These are phyloP conservation scores for Seira sanloemensis DNA, from an alignment of 2,888 invertebrate genomes.

Conservation along the genomic window DNA sequence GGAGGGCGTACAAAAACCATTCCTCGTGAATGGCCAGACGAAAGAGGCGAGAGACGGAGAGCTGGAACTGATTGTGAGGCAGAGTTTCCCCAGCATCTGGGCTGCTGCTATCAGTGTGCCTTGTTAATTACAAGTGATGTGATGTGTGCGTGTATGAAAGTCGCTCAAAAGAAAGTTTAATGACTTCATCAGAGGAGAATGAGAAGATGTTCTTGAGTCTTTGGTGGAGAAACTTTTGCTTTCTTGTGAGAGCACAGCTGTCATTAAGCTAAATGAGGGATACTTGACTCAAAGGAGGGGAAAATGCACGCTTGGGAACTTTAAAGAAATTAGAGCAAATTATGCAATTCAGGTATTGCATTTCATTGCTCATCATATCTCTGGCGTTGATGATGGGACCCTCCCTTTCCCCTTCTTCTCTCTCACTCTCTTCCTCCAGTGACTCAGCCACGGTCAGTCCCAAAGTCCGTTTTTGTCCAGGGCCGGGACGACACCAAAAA, in stretches of 20 bases:
- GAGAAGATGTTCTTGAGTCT: slow-evolving; percentile 69
- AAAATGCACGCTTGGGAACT: slow-evolving; percentile 70
- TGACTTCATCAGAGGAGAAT: slow-evolving; percentile 74
- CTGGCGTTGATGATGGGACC: slow-evolving; percentile 11
- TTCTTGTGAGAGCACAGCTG: slow-evolving; percentile 67
- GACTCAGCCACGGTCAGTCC: no score
- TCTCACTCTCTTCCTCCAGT: slow-evolving; percentile 3
- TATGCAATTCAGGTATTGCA: slow-evolving; percentile 74
- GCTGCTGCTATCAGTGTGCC: slow-evolving; percentile 71
- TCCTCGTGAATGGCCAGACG: no score
- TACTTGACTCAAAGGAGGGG: slow-evolving; percentile 67
- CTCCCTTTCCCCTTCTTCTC: slow-evolving; percentile 19
- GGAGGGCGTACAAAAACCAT: no score
- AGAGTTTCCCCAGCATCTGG: slow-evolving; percentile 73
- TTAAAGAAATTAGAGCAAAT: slow-evolving; percentile 74
- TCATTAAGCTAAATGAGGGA: slow-evolving; percentile 74
- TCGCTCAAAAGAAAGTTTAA: slow-evolving; percentile 74
- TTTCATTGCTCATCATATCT: slow-evolving; percentile 68
- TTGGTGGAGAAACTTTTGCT: slow-evolving; percentile 66
- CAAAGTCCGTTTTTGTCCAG: no score
- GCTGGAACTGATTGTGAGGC: slow-evolving; percentile 28
- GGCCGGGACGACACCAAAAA: no score
- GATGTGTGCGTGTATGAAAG: no score
- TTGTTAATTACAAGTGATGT: slow-evolving; percentile 74
- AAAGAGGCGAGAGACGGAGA: background rate